Percentiles rank a stretch among this genome's conserved stretches.
These are phyloP conservation scores for Ameiurus melas DNA, from an alignment of 2,113 vertebrate species.

Conservation along the genomic window DNA sequence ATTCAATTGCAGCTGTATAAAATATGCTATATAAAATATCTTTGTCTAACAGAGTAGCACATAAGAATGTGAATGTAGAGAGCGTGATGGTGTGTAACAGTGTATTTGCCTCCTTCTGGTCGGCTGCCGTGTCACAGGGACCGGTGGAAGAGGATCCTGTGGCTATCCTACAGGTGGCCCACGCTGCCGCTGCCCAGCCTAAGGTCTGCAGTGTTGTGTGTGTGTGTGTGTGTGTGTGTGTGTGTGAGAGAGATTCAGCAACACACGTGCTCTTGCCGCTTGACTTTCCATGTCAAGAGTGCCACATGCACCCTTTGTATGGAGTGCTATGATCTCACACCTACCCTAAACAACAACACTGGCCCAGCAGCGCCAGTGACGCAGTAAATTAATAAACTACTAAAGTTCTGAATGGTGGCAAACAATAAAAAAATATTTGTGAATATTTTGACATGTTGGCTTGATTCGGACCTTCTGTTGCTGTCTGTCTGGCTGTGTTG, in stretches of 20 bases:
- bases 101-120: slow-evolving; percentile 60
- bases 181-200: slow-evolving; percentile 68
- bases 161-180: slow-evolving; percentile 70
- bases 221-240: slow-evolving; percentile 54
- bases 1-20: no score
- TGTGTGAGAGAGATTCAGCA: no score
- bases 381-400: background rate
- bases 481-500: slow-evolving; percentile 28
- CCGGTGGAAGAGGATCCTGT: slow-evolving; percentile 75
- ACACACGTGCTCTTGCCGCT: slow-evolving; percentile 9
- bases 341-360: slow-evolving; percentile 24
- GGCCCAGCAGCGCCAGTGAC: background rate
- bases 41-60: background rate
- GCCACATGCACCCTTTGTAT: slow-evolving; percentile 29
- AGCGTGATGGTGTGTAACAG: slow-evolving; percentile 54
- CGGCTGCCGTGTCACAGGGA: slow-evolving; percentile 67
- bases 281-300: slow-evolving; percentile 34
- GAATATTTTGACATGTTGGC: no score
- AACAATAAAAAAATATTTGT: no score
- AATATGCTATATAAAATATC: no score
- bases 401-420: background rate
- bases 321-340: slow-evolving; percentile 48
- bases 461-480: background rate
- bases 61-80: background rate
- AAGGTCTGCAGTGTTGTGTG: slow-evolving; percentile 75